A percentile compares a stretch with the other conserved stretches of the same genome.
phyloP scores from a whole-genome alignment of 2,888 invertebrate genomes.

The Troides helena region DNA sequence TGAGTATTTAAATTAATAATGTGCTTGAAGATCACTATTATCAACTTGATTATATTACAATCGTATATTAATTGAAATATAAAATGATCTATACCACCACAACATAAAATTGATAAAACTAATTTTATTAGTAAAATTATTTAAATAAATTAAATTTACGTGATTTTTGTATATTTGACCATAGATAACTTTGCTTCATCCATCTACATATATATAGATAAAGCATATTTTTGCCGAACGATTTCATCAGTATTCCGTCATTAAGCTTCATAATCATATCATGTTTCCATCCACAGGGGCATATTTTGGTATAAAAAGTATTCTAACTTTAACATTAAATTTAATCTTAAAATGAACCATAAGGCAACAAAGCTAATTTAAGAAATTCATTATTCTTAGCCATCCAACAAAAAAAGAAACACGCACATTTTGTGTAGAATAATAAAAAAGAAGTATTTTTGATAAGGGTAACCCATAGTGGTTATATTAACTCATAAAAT shows the following conservation, averaged over 20 bases:
- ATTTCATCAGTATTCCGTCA: conserved; percentile 38
- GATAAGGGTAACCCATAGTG: conserved; percentile 43
- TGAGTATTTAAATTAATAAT: conserved; percentile 31
- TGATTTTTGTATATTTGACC: too few species aligned
- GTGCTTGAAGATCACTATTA: conserved; percentile 14
- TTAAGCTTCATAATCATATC: conserved; percentile 57
- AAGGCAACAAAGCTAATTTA: too few species aligned
- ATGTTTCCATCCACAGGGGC: conserved; percentile 65
- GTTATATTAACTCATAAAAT: conserved; percentile 21
- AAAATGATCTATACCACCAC: conserved; percentile 28
- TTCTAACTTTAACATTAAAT: background rate
- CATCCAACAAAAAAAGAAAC: conserved; percentile 52
- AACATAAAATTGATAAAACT: conserved; percentile 8
- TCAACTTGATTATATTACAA: conserved; percentile 11
- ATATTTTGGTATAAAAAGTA: conserved; percentile 34
- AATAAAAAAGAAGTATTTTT: conserved; percentile 54
- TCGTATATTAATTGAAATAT: conserved; percentile 16
- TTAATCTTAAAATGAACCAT: too few species aligned
- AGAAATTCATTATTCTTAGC: background rate
- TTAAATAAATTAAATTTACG: too few species aligned
- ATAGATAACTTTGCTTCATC: too few species aligned
- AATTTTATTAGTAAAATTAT: too few species aligned
- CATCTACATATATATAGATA: too few species aligned
- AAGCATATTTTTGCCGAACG: too few species aligned
- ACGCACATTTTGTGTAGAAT: conserved; percentile 62